Conservation (phyloP, 1,140 invertebrate species). For the Drosophila subobscura region DNA sequence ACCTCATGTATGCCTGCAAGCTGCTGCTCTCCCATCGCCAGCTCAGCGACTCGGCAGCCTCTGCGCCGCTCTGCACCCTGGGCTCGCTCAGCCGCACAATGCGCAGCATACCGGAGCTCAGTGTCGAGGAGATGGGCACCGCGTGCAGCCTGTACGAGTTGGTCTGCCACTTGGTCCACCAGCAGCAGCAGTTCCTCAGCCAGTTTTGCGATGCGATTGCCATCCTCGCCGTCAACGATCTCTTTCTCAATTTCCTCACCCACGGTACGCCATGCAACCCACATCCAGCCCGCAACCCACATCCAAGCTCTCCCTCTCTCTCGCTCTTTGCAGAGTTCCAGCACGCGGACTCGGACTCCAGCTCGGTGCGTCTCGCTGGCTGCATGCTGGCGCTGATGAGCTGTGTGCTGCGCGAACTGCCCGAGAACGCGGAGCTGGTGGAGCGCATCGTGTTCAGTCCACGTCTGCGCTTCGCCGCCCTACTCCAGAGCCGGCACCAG, state of each 20-base stretch:
- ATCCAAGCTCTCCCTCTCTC: not conserved
- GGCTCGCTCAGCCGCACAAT: slow-evolving; percentile 59
- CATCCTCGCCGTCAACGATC: slow-evolving; percentile 86
- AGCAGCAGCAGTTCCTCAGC: slow-evolving; percentile 88
- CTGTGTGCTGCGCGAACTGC: slow-evolving; percentile 89
- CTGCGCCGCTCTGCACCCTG: slow-evolving; percentile 32
- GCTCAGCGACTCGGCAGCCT: slow-evolving; percentile 61
- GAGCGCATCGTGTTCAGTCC: slow-evolving; percentile 88
- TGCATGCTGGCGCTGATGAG: slow-evolving; percentile 87
- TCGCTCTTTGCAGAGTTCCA: slow-evolving; percentile 85
- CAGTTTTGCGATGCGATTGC: slow-evolving; percentile 91
- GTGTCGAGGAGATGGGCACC: slow-evolving; percentile 86
- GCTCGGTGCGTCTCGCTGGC: slow-evolving; percentile 87
- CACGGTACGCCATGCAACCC: slow-evolving; percentile 83
- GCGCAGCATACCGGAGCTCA: slow-evolving; percentile 84
- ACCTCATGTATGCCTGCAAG: slow-evolving; percentile 89
- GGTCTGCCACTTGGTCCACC: slow-evolving; percentile 89
- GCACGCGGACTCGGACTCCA: slow-evolving; percentile 85
- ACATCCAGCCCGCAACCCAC: too few relatives aligned
- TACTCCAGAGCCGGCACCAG: slow-evolving; percentile 87
- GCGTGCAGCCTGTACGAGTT: slow-evolving; percentile 88
- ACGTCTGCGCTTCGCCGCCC: slow-evolving; percentile 85
- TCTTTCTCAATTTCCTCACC: slow-evolving; percentile 85
- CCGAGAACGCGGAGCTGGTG: slow-evolving; percentile 90
- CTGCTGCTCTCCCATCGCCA: slow-evolving; percentile 85